Conservation (phyloP, 2,888 invertebrate species). For the Acronicta alni region DNA sequence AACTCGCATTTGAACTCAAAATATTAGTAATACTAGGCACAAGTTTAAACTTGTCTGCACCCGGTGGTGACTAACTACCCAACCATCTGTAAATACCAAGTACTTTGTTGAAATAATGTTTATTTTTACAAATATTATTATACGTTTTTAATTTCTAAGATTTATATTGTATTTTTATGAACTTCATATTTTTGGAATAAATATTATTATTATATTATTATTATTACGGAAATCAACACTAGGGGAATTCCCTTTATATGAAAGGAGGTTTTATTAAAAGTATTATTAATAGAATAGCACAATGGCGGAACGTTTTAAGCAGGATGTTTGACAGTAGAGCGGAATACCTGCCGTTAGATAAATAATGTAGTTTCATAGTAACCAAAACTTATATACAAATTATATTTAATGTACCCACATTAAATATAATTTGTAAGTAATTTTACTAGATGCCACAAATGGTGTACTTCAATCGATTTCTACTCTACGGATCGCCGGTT, state of each 20-base stretch:
- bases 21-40: slow-evolving; percentile 33
- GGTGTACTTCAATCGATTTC: no score
- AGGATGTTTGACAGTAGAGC: slow-evolving; percentile 30
- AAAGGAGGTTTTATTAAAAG: slow-evolving; percentile 9
- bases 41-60: slow-evolving; percentile 48
- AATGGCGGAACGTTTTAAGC: slow-evolving; percentile 3
- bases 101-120: slow-evolving; percentile 4
- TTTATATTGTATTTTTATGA: no score
- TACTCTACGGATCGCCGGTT: no score
- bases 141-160: no score
- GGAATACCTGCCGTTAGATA: slow-evolving; percentile 1
- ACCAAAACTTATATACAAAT: no score
- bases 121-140: no score
- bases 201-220: no score
- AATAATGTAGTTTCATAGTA: neutral
- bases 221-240: slow-evolving; percentile 21
- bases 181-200: no score
- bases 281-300: slow-evolving; percentile 7
- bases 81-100: slow-evolving; percentile 20
- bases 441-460: no score
- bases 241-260: slow-evolving; percentile 39
- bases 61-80: slow-evolving; percentile 20
- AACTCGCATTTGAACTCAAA: slow-evolving; percentile 30
- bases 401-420: no score
- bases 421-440: no score